Conservation (phyloP, 2,113 vertebrate species). For the Microcebus tavaratra region DNA sequence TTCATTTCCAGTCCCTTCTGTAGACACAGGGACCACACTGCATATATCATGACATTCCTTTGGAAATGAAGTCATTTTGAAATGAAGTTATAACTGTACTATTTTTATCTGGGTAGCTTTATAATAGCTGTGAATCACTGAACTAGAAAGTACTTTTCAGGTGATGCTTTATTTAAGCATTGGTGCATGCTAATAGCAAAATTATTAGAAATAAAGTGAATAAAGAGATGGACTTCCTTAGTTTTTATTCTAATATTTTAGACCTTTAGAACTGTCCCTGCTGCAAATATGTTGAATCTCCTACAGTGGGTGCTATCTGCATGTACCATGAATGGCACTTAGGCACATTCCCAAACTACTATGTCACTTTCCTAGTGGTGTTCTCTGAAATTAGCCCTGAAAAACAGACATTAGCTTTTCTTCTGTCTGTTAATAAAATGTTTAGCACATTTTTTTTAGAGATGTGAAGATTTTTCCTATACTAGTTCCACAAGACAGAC, state of each 20-base stretch:
- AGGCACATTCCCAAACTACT: too few species aligned
- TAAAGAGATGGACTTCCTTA: not conserved
- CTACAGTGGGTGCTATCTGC: not conserved
- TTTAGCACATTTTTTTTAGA: not conserved
- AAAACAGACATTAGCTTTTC: not conserved
- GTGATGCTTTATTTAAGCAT: not conserved
- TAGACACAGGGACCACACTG: not conserved
- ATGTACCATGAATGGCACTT: not conserved
- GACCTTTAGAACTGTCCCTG: not conserved
- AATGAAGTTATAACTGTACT: not conserved
- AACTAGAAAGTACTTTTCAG: conserved; percentile 31
- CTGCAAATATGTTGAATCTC: not conserved
- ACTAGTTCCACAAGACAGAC: not conserved
- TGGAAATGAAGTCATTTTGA: not conserved
- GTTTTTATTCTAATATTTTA: not conserved
- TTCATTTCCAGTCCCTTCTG: not conserved
- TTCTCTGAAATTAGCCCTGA: not conserved
- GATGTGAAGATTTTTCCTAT: not conserved
- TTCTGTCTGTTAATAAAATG: not conserved
- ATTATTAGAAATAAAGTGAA: conserved; percentile 38
- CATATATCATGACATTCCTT: not conserved
- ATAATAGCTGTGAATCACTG: not conserved
- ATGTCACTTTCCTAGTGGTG: not conserved
- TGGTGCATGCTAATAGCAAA: not conserved
- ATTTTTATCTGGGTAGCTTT: not conserved